These are phyloP conservation scores for Crotalus helleri DNA, from an alignment of 2,113 vertebrate species.

Conservation along the genomic window DNA sequence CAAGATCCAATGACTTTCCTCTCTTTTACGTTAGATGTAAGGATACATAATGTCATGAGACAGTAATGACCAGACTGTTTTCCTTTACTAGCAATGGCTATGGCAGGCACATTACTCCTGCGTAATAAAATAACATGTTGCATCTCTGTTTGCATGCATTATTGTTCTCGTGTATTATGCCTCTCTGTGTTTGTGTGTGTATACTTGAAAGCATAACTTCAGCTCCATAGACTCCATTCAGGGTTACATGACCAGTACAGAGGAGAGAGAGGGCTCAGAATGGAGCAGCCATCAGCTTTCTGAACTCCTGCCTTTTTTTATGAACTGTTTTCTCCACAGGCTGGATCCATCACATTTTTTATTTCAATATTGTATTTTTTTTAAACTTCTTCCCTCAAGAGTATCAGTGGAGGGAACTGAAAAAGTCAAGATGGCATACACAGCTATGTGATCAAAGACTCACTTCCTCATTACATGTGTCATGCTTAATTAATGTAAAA, in stretches of 20 bases:
- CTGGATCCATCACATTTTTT: neutral
- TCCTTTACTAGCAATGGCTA: neutral
- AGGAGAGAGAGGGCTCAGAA: neutral
- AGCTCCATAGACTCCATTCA: neutral
- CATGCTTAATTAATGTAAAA: no score
- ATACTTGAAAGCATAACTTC: neutral
- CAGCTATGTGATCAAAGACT: neutral
- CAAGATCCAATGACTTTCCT: neutral
- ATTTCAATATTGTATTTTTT: no score
- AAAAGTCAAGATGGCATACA: neutral
- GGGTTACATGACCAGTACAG: neutral
- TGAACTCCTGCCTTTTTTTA: neutral
- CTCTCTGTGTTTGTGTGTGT: neutral
- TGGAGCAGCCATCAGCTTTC: neutral
- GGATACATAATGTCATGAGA: slow-evolving; percentile 2
- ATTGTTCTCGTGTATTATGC: neutral
- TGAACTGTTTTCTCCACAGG: neutral
- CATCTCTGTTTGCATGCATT: neutral
- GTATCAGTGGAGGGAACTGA: neutral
- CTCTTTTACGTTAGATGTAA: neutral
- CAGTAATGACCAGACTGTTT: neutral
- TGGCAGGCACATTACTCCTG: neutral
- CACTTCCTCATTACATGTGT: neutral
- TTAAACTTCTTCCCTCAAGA: neutral
- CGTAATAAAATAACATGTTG: neutral